Conservation (phyloP, 2,888 invertebrate species). For the Lampropteryx suffumata region DNA sequence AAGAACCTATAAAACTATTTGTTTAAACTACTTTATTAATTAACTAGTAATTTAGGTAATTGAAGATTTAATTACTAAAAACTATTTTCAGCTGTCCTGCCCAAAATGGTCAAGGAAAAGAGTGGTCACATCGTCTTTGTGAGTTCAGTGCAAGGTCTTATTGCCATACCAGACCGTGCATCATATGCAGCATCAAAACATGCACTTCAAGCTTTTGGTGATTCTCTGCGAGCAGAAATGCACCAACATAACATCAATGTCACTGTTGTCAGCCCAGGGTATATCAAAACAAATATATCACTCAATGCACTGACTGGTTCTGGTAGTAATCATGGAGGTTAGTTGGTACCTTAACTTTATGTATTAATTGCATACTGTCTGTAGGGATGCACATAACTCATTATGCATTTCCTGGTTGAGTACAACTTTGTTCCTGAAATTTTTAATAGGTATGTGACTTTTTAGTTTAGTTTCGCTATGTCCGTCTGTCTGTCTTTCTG, state of each 20-base stretch:
- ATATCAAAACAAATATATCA: conserved; percentile 95
- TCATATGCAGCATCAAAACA: conserved; percentile 97
- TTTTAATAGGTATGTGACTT: too few species aligned
- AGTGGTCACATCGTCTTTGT: conserved; percentile 93
- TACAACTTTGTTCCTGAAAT: too few species aligned
- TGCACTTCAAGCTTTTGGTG: conserved; percentile 96
- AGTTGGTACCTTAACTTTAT: too few species aligned
- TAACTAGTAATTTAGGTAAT: too few species aligned
- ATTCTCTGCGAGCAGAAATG: conserved; percentile 94
- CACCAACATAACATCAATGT: conserved; percentile 89
- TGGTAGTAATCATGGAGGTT: conserved; percentile 91
- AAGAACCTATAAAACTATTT: too few species aligned
- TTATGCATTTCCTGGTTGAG: too few species aligned
- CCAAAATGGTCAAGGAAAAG: conserved; percentile 89
- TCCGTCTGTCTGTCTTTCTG: too few species aligned
- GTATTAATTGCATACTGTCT: too few species aligned
- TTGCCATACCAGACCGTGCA: conserved; percentile 94
- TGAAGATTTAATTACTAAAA: not conserved
- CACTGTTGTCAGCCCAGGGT: conserved; percentile 94
- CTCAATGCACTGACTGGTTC: conserved; percentile 93
- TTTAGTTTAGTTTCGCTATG: too few species aligned
- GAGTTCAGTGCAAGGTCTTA: conserved; percentile 96
- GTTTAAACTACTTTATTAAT: too few species aligned
- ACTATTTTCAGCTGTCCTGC: conserved; percentile 87
- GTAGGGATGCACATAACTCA: too few species aligned